Percentiles rank a stretch among this genome's conserved stretches.
Conservation (phyloP, 2,113 vertebrate genomes). For the Bufo bufo region DNA sequence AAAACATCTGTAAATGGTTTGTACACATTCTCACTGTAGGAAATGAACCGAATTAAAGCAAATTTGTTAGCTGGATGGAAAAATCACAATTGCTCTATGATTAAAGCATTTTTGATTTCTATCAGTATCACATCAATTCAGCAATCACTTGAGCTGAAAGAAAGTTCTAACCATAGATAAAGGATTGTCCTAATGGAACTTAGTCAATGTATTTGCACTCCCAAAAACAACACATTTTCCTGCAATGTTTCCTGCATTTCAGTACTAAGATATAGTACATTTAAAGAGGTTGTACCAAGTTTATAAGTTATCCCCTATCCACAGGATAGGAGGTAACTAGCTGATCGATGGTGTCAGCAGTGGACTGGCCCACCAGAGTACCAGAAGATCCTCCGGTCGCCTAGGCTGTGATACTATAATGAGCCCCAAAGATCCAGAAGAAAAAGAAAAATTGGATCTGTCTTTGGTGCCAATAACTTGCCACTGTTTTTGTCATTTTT, state of each 20-base stretch:
- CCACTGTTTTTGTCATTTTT: no score
- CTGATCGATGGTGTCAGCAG: no score
- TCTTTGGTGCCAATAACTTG: no score
- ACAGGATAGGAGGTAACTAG: no score
- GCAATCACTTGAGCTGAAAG: not conserved
- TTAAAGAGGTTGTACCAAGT: no score
- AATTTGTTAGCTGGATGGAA: constrained; percentile 24
- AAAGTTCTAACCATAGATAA: not conserved
- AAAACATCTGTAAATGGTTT: constrained; percentile 16
- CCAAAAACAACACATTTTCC: not conserved
- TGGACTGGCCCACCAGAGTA: no score
- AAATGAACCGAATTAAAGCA: not conserved
- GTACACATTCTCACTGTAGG: constrained; percentile 19
- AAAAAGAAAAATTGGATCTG: no score
- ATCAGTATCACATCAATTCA: not conserved
- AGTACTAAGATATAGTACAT: not conserved
- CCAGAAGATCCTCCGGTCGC: no score
- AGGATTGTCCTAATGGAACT: not conserved
- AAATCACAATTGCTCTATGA: not conserved
- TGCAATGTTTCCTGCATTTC: not conserved
- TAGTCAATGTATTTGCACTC: not conserved
- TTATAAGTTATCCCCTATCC: no score
- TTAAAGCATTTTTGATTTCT: not conserved
- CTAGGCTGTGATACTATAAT: no score
- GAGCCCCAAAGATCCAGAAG: no score